Evolutionary conservation across 92 coral and sea anemone species (phyloP), one percentile per base, ranked within the genome.

Genomic region (Zoanthus solanderi): DNA sequence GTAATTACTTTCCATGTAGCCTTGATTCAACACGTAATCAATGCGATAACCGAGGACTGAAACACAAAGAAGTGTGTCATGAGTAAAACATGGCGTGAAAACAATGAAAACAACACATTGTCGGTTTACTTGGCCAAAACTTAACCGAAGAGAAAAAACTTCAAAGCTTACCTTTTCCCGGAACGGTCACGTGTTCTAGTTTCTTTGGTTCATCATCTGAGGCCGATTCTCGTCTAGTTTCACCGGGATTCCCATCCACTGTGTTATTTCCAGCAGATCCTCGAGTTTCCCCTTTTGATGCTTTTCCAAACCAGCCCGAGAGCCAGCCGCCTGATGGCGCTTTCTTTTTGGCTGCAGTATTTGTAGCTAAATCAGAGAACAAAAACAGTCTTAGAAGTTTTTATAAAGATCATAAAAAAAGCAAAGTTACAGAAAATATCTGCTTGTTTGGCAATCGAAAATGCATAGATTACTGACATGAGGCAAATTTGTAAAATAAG

Each of bases 1-100:
- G 88, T 97, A 97, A 71, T 97, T 96, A 75, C 92, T 95, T 56
- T 92, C 96, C 98, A 95, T 95, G 87, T 95, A 93, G 61, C 96
- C 96, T 86, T 97, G 98, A 37, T 93, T 87, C 86, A 97, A 83
- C 17, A 91, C 95, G 84, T 88, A 94, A 88, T 97, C 99, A 61
- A 95, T 87, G 68, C 99, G 88, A 79, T 96, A 94, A 76, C 68
- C 82, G 60, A 97, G 90, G 72, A 92, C 99, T 97, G 89, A 71
- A 93, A 94, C 77, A 18, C 37, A 87, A 89, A 58, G 32, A 48
- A 30, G 37, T 18, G 5, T 37, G 10, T 63, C 10, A n/a, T 18
- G 30, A 63, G 29, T 4, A 18, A 17, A 8, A 17, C 69, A 17
- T 9, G 29, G 9, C 32, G 28, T 58, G 65, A 14, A 14, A 16